Evolutionary conservation across 2,797 vertebrate species (phyloP).

Genomic region (Spinus olivaceus): DNA sequence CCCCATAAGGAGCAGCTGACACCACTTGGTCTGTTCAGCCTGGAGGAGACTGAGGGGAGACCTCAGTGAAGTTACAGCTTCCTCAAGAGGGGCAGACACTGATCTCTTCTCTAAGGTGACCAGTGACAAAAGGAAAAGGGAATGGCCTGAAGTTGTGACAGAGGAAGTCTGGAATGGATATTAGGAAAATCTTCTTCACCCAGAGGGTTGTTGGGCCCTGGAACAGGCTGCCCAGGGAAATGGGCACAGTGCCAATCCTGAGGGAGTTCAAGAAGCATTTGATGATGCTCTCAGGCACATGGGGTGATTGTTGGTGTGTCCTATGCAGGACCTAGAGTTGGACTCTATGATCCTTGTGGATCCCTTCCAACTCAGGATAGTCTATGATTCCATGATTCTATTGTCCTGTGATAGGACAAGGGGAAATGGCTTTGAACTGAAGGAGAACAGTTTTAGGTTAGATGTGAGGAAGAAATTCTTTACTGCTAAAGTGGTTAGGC

Average conservation of each 20-base stretch:
- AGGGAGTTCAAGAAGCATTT: not conserved
- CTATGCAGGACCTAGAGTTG: not conserved
- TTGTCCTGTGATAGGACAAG: not conserved
- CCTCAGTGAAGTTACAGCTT: not conserved
- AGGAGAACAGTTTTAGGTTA: not conserved
- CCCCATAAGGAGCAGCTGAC: not conserved
- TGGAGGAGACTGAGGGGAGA: not conserved
- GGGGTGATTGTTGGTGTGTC: not conserved
- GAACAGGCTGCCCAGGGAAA: too few species aligned
- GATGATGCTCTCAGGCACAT: not conserved
- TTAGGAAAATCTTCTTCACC: not conserved
- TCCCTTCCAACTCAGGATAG: not conserved
- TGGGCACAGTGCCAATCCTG: not conserved
- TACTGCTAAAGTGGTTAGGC: not conserved
- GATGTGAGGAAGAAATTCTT: not conserved
- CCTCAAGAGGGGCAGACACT: not conserved
- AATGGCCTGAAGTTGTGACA: not conserved
- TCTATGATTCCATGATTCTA: not conserved
- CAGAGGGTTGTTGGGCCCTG: not conserved
- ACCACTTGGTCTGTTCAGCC: not conserved
- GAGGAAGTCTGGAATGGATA: not conserved
- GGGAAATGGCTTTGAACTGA: not conserved
- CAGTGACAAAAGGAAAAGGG: rapidly evolving
- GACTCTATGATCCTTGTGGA: not conserved
- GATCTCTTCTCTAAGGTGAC: not conserved